These are phyloP conservation scores for Silvanus unidentatus DNA, from an alignment of 2,888 invertebrate genomes.

Conservation along the genomic window DNA sequence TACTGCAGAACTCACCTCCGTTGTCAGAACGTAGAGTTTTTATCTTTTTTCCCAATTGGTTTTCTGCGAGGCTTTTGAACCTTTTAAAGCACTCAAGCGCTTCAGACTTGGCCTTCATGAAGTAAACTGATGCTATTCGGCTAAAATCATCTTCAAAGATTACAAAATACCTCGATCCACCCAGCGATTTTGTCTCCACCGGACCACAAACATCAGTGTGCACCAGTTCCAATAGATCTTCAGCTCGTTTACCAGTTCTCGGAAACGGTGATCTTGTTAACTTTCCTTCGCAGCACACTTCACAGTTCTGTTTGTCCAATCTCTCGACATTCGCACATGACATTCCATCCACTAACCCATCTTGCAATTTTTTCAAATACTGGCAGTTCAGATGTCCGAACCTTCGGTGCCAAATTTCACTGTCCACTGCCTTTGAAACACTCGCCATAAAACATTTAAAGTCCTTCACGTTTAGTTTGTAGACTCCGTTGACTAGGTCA, in stretches of 20 bases:
- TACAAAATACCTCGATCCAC: conserved; percentile 16
- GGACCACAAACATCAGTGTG: conserved; percentile 27
- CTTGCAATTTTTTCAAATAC: conserved; percentile 13
- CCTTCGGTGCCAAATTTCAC: conserved; percentile 19
- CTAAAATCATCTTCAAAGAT: conserved; percentile 12
- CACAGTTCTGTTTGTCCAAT: neutral
- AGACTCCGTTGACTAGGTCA: conserved; percentile 19
- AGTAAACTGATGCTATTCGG: conserved; percentile 16
- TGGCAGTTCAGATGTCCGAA: conserved; percentile 16
- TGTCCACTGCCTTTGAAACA: neutral
- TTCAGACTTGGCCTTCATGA: conserved; percentile 14
- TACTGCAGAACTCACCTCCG: conserved; percentile 14
- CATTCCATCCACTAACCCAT: conserved; percentile 3
- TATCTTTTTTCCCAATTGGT: conserved; percentile 11
- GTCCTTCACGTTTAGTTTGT: conserved; percentile 15
- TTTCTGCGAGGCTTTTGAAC: conserved; percentile 12
- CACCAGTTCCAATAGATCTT: conserved; percentile 23
- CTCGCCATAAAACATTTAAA: neutral
- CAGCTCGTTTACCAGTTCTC: conserved; percentile 18
- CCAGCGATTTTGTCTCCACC: conserved; percentile 15
- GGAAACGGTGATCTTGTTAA: conserved; percentile 23
- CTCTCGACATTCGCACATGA: neutral
- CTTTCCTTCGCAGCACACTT: conserved; percentile 27
- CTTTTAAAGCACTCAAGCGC: conserved; percentile 12
- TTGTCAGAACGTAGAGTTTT: conserved; percentile 13